Base-by-base conservation (phyloP, 23 tunicate genomes). In the Ascidia mentula region DNA sequence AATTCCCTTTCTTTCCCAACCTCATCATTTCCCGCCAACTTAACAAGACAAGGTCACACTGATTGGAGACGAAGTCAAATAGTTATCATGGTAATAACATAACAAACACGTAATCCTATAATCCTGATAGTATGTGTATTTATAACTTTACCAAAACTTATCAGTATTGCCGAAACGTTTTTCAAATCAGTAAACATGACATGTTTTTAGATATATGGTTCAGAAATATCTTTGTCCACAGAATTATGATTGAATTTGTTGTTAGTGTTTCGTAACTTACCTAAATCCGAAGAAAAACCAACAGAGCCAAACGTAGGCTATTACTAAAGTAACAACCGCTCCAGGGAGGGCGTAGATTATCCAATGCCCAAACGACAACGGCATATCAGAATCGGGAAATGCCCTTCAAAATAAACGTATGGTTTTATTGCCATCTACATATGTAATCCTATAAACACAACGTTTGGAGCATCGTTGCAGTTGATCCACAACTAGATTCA, bases 301-400 rank as follows among this genome's bases (percentile, higher is more conserved):
- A 3, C 80, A 73, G 9, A 89, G 80, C 88, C 88, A 89, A 22
- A 79, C 38, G 45, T 84, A 84, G 22, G 88, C 84, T 13, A 89
- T 46, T 31, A 89, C 0, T 60, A 89, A 28, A 46, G 72, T 84
- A 18, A 72, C 53, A 0, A 79, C 0, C 24, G 89, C 78, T 36
- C 86, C 83, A 0, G 88, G 85, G 9, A 85, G 39, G 32, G 69
- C 42, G 69, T 84, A 89, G 1, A 80, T 40, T 18, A 89, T 78
- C 95, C 95, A 89, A 46, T 46, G 71, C 6, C 89, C 88, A 38
- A 89, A 84, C 0, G 95, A 78, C 15, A 89, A 32, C 65, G 72
- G 34, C 45, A 69, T 34, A 32, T 78, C 77, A 31, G 95, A 80
- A 1, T 87, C 91, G 1, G 91, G 91, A 60, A 87, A 87, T 4